Conservation (phyloP, 2,113 vertebrate genomes). For the Cynocephalus volans region DNA sequence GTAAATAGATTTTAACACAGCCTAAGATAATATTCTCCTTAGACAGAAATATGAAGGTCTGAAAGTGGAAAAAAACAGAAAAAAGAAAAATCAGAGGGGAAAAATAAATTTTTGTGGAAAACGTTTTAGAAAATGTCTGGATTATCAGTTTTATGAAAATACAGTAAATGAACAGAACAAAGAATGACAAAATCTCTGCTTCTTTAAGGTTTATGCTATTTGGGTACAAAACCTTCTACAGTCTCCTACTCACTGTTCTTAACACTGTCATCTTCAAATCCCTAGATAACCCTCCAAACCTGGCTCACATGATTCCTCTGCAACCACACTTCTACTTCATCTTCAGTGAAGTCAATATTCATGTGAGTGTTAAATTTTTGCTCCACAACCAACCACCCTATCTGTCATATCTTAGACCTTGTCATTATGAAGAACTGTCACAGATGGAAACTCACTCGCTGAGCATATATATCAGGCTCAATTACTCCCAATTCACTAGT, state of each 20-base stretch:
- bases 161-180: not conserved
- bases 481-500: not conserved
- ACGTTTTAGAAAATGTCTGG: not conserved
- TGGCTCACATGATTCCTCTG: not conserved
- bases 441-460: not conserved
- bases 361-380: not conserved
- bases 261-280: not conserved
- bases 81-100: not conserved
- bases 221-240: not conserved
- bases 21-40: not conserved
- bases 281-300: not conserved
- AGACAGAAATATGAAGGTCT: not conserved
- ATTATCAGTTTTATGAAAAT: not conserved
- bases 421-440: not conserved
- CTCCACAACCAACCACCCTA: not conserved
- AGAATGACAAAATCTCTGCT: not conserved
- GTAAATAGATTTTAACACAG: constrained; percentile 24
- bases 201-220: not conserved
- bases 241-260: not conserved
- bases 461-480: not conserved
- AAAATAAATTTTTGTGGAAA: not conserved
- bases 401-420: not conserved
- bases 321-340: not conserved
- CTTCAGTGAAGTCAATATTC: not conserved
- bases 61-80: not conserved